Base-by-base conservation (phyloP, 2,797 vertebrate genomes). In the Xiphophorus birchmanni region DNA sequence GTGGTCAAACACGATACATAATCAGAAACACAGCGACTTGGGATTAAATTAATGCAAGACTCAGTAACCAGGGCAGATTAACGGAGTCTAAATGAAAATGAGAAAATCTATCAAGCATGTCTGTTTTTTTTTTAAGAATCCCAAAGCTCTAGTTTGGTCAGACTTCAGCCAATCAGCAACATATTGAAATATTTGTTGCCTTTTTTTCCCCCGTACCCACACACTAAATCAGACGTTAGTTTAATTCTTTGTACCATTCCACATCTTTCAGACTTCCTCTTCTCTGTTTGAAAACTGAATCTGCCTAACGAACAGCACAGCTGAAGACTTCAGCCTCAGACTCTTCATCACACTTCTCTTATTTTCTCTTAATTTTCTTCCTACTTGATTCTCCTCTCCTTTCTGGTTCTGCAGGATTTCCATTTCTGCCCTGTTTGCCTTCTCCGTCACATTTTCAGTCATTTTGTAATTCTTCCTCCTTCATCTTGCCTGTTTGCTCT, bases 371-470 rank as follows among this genome's bases (percentile, higher is more conserved):
- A 7, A 72, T 72, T 29, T 29, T 17, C 26, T 42, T 15, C 37
- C 40, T 37, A 9, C 48, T 63, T n/a, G 2, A 50, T 47, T 56
- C 35, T 40, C 75, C 12, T 11, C 47, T 37, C 60, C 40, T 73
- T 63, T 45, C 5, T 15, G 71, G 65, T 9, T 40, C 54, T 78
- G 23, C 18, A 23, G 37, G 40, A 50, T 76, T 80, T 77, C 48
- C 42, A 40, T 79, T 75, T 77, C 75, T 21, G 45, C 77, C 54
- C 37, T 15, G 15, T 35, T 77, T 82, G 15, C 67, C 69, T 42
- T 80, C 76, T 37, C 67, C 54, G 2, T 52, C 21, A 52, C 76
- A 11, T 37, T 77, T 75, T 78, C 74, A 52, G 10, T 15, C 42
- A 45, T 44, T 45, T 69, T n/a, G 2, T 56, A 17, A 4, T 77